A percentile compares a stretch with the other conserved stretches of the same genome.
Evolutionary conservation across 2,888 invertebrate species (phyloP).

Genomic region (Lithosia quadra): DNA sequence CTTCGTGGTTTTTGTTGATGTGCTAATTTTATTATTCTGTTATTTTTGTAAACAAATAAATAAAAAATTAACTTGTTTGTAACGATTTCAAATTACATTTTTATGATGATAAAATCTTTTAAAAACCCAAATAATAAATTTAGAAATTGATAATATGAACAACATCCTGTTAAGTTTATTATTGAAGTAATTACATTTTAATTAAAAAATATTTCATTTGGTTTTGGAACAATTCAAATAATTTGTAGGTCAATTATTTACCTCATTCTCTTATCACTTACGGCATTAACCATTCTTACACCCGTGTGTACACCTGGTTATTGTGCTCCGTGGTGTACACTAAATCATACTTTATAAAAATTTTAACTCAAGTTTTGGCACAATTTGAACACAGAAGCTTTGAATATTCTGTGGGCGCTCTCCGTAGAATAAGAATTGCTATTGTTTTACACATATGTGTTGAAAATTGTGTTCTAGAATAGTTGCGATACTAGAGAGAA

Average conservation of each 20-base stretch:
- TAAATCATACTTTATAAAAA: constrained; percentile 58
- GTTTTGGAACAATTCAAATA: not conserved
- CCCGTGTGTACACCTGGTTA: too few species aligned
- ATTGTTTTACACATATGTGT: constrained; percentile 28
- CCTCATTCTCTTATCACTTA: constrained; percentile 4
- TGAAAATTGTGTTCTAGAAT: constrained; percentile 26
- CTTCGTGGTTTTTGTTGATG: too few species aligned
- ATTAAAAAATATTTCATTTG: not conserved
- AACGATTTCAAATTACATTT: too few species aligned
- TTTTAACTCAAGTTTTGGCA: constrained; percentile 47
- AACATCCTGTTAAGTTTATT: not conserved
- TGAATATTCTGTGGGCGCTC: constrained; percentile 21
- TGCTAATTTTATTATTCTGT: too few species aligned
- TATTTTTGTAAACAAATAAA: too few species aligned
- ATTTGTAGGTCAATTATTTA: not conserved
- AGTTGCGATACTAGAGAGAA: constrained; percentile 17
- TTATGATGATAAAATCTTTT: too few species aligned
- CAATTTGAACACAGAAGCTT: constrained; percentile 29
- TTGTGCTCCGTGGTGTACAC: too few species aligned
- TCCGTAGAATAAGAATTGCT: constrained; percentile 29
- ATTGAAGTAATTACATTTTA: not conserved
- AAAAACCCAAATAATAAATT: too few species aligned
- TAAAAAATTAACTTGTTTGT: too few species aligned
- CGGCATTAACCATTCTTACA: constrained; percentile 20
- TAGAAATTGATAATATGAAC: not conserved